Conservation (phyloP, 2,888 invertebrate species). For the Xanthorhoe designata region DNA sequence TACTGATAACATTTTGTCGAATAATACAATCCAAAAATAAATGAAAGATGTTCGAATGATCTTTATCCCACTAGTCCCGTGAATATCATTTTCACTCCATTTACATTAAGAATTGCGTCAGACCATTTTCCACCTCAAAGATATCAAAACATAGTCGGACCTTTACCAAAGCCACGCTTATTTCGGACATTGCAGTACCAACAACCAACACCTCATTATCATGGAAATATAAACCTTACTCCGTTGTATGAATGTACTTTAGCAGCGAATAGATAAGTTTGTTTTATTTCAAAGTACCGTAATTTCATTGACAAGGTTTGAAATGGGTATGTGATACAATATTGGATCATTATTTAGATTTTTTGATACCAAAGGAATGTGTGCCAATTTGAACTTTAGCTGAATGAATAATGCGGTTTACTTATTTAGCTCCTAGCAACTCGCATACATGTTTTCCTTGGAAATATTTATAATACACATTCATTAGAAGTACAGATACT, state of each 20-base stretch:
- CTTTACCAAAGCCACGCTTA: slow-evolving; percentile 36
- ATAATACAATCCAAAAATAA: neutral
- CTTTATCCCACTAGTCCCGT: neutral
- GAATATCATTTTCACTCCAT: slow-evolving; percentile 25
- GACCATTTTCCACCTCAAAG: slow-evolving; percentile 38
- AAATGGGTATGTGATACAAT: slow-evolving; percentile 44
- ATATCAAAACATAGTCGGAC: slow-evolving; percentile 34
- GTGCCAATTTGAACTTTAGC: slow-evolving; percentile 4
- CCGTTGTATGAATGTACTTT: neutral
- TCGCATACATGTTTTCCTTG: neutral
- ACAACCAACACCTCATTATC: neutral
- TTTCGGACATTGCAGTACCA: slow-evolving; percentile 6
- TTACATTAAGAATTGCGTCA: slow-evolving; percentile 45
- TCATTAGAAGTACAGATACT: neutral
- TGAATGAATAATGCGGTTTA: neutral
- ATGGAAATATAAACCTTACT: slow-evolving; percentile 14
- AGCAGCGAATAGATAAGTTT: slow-evolving; percentile 3
- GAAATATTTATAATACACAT: too few species aligned
- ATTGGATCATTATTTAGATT: slow-evolving; percentile 42
- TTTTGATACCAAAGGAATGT: slow-evolving; percentile 41
- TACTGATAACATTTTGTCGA: too few species aligned
- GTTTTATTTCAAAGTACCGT: slow-evolving; percentile 35
- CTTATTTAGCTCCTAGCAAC: neutral
- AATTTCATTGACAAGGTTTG: slow-evolving; percentile 53
- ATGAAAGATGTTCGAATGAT: neutral